Evolutionary conservation across 2,888 invertebrate genomes (phyloP), one percentile per base, ranked within the genome.

Genomic region (Aphidoletes aphidimyza): DNA sequence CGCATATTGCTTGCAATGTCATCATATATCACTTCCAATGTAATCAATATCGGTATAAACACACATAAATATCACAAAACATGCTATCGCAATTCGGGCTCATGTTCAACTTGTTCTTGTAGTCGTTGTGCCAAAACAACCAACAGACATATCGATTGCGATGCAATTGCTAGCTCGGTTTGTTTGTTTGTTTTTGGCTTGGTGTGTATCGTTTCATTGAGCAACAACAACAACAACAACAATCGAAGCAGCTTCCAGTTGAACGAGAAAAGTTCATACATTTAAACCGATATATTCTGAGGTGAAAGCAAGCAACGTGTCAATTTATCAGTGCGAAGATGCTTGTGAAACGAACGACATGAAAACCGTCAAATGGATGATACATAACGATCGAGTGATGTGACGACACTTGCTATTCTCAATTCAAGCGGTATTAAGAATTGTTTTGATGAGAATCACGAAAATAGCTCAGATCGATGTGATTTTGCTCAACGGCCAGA

Each of bases 21-120:
- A 69, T 69, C 69, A 69, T 69, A 69, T 69, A 69, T 69, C 69
- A 69, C 69, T 69, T 69, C 30, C 69, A 69, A 69, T 69, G 69
- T 69, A 69, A 69, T 69, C 69, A 54, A n/a, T n/a, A n/a, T n/a
- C n/a, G n/a, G n/a, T n/a, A n/a, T n/a, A n/a, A n/a, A n/a, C n/a
- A n/a, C n/a, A n/a, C n/a, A n/a, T n/a, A n/a, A 54, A 69, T 69
- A 69, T 69, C 69, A 14, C 14, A 69, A 30, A 69, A 69, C 69
- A 69, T 14, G 30, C 69, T n/a, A n/a, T n/a, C n/a, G n/a, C n/a
- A n/a, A n/a, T n/a, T n/a, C n/a, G n/a, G n/a, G n/a, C n/a, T n/a
- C n/a, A n/a, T n/a, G n/a, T n/a, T n/a, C n/a, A n/a, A n/a, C n/a
- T n/a, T n/a, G n/a, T n/a, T n/a, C n/a, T n/a, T n/a, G n/a, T n/a